These are phyloP conservation scores for Drosophila littoralis DNA, from an alignment of 1,140 invertebrate species.

Conservation along the genomic window DNA sequence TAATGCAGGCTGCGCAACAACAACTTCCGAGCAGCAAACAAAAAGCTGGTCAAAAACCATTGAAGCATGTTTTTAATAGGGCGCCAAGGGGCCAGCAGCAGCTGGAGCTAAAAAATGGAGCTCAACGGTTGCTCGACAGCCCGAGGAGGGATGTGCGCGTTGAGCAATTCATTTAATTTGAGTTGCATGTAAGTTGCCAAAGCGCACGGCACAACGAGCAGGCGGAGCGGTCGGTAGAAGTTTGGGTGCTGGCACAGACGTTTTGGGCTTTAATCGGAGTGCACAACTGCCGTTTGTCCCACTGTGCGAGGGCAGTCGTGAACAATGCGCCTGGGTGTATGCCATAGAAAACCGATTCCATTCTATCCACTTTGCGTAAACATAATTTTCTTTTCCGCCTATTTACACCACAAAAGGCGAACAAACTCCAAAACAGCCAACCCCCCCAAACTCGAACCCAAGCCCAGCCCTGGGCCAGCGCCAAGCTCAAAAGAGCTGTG, in stretches of 20 bases:
- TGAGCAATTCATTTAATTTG: conserved; percentile 82
- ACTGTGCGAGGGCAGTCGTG: conserved; percentile 19
- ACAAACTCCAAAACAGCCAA: conserved; percentile 10
- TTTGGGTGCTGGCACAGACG: conserved; percentile 21
- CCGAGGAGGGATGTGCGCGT: conserved; percentile 32
- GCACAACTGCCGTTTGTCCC: conserved; percentile 12
- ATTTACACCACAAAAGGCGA: conserved; percentile 73
- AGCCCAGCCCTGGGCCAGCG: not conserved
- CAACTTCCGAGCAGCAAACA: conserved; percentile 62
- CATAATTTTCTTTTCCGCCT: conserved; percentile 83
- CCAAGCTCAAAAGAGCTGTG: not conserved
- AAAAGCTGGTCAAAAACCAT: conserved; percentile 78
- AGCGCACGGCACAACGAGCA: not conserved
- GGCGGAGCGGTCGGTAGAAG: not conserved
- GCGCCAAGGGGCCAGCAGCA: conserved; percentile 22
- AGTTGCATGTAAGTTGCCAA: conserved; percentile 59
- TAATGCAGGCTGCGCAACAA: conserved; percentile 50
- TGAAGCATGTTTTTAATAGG: conserved; percentile 79
- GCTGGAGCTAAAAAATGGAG: not conserved
- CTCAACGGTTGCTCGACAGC: conserved; percentile 10
- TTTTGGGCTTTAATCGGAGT: conserved; percentile 38
- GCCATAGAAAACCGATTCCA: conserved; percentile 35
- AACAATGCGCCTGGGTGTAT: conserved; percentile 44
- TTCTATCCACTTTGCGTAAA: conserved; percentile 65
- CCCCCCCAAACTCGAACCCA: conserved; percentile 4